These are phyloP conservation scores for Echiichthys vipera DNA, from an alignment of 2,797 vertebrate species.

Conservation along the genomic window DNA sequence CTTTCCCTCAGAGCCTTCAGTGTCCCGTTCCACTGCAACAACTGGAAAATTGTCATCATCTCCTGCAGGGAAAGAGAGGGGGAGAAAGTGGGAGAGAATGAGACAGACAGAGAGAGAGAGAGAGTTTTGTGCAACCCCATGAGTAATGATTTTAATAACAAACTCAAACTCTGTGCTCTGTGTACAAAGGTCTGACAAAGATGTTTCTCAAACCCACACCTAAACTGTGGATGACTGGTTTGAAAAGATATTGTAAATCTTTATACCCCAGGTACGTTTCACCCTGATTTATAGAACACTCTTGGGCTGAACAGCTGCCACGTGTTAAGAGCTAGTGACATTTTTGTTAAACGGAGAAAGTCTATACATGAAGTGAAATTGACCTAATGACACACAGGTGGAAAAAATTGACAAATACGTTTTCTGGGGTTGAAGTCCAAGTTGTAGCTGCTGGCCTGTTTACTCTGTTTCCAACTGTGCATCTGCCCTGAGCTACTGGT, in stretches of 20 bases:
- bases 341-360: slow-evolving; percentile 47
- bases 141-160: slow-evolving; percentile 30
- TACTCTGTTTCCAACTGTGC: slow-evolving; percentile 20
- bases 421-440: slow-evolving; percentile 40
- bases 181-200: slow-evolving; percentile 30
- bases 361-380: slow-evolving; percentile 38
- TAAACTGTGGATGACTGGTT: slow-evolving; percentile 47
- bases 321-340: slow-evolving; percentile 41
- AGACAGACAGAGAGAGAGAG: slow-evolving; percentile 19
- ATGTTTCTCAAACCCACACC: slow-evolving; percentile 28
- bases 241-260: slow-evolving; percentile 50
- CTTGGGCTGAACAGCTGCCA: slow-evolving; percentile 48
- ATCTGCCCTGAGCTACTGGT: background rate
- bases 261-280: slow-evolving; percentile 29
- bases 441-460: slow-evolving; percentile 36
- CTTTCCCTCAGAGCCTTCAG: slow-evolving; percentile 90
- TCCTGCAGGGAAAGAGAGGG: slow-evolving; percentile 78
- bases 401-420: slow-evolving; percentile 36
- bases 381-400: slow-evolving; percentile 64
- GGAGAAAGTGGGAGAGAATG: background rate
- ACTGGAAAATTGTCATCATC: slow-evolving; percentile 94
- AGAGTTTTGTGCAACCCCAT: background rate
- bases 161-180: slow-evolving; percentile 37
- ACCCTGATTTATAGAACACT: slow-evolving; percentile 27
- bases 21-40: slow-evolving; percentile 94